phyloP scores from a whole-genome alignment of 2,888 invertebrate species.

The Tethea ocularis region DNA sequence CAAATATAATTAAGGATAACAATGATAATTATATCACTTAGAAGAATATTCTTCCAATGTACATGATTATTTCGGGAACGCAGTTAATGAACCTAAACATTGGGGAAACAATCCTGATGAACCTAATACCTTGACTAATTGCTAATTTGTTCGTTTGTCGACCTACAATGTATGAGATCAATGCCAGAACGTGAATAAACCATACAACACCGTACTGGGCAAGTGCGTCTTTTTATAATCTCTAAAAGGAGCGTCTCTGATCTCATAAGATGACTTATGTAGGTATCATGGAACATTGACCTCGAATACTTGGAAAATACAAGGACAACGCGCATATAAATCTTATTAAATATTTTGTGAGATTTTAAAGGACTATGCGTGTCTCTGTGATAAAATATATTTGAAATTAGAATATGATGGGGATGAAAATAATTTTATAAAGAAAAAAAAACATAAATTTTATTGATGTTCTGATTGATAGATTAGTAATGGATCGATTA shows the following conservation, averaged over 20 bases:
- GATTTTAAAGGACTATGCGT: neutral
- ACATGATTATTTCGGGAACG: neutral
- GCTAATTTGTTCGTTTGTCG: neutral
- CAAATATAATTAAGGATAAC: neutral
- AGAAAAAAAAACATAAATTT: neutral
- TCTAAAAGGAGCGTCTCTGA: constrained; percentile 36
- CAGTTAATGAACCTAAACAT: neutral
- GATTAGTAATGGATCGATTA: neutral
- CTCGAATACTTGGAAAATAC: constrained; percentile 18
- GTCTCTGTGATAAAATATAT: neutral
- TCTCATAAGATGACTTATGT: constrained; percentile 39
- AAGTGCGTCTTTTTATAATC: constrained; percentile 7
- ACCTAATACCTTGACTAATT: neutral
- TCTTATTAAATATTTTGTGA: constrained; percentile 6
- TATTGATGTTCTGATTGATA: neutral
- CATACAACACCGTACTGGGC: neutral
- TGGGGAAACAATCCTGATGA: neutral
- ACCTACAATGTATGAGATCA: neutral
- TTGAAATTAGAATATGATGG: neutral
- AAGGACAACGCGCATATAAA: constrained; percentile 7
- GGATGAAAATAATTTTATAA: neutral
- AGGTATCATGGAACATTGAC: constrained; percentile 30
- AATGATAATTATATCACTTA: too few species aligned
- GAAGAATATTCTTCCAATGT: too few species aligned
- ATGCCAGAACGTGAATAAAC: constrained; percentile 10